phyloP scores from a whole-genome alignment of 2,113 vertebrate genomes.

The Centropus unirufus region DNA sequence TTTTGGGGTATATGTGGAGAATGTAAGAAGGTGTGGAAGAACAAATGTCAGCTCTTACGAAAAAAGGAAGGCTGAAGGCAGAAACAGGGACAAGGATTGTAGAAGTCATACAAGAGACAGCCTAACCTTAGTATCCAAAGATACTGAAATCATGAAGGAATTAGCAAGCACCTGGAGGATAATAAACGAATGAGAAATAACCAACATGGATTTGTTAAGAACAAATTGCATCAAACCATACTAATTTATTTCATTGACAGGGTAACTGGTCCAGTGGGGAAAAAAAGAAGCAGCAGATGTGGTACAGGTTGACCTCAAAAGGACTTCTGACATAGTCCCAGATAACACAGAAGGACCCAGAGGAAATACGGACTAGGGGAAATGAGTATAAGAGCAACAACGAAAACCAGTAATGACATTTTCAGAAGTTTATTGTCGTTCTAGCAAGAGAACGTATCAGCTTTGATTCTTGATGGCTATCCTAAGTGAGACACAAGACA shows the following conservation, averaged over 20 bases:
- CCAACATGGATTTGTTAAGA: not conserved
- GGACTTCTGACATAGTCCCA: not conserved
- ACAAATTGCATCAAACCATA: not conserved
- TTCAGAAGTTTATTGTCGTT: not conserved
- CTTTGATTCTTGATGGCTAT: not conserved
- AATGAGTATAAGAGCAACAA: not conserved
- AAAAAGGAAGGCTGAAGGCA: not conserved
- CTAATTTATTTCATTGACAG: not conserved
- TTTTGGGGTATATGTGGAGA: not conserved
- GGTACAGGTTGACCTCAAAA: not conserved
- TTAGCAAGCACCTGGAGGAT: not conserved
- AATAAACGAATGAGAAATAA: not conserved
- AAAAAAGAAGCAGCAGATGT: not conserved
- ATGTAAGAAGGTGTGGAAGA: not conserved
- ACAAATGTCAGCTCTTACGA: not conserved
- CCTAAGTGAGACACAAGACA: not conserved
- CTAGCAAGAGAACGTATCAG: not conserved
- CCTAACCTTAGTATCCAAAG: not conserved
- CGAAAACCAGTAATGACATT: not conserved
- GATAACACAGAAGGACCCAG: not conserved
- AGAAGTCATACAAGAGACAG: not conserved
- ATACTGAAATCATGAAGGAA: not conserved
- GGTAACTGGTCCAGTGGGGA: not conserved
- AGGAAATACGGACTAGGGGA: not conserved
- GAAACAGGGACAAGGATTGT: not conserved